phyloP scores from a whole-genome alignment of 37 sponge, comb jelly and placozoan species.

The Halichondria panicea region DNA sequence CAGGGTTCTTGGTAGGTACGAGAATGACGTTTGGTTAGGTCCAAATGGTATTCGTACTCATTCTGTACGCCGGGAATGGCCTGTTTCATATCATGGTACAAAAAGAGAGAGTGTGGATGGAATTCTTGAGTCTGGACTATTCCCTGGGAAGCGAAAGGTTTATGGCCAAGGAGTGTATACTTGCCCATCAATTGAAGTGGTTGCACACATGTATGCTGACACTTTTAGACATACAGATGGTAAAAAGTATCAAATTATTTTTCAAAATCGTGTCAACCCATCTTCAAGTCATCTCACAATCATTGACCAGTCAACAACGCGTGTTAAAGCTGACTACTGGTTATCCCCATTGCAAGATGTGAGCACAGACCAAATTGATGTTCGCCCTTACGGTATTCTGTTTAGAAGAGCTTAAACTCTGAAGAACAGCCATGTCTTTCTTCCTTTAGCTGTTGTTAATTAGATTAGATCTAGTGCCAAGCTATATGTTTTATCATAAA shows the following conservation, averaged over 20 bases:
- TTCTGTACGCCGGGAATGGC: slow-evolving; percentile 21
- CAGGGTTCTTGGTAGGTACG: slow-evolving; percentile 13
- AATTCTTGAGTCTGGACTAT: slow-evolving; percentile 17
- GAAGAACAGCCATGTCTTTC: no score
- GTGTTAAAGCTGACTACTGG: slow-evolving; percentile 10
- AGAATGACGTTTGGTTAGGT: slow-evolving; percentile 22
- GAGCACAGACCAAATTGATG: not conserved
- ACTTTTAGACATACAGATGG: slow-evolving; percentile 16
- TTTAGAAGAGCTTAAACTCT: no score
- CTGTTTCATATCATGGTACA: slow-evolving; percentile 50
- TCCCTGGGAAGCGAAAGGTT: not conserved
- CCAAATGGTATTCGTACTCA: not conserved
- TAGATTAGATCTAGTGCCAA: no score
- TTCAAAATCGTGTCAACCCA: slow-evolving; percentile 56
- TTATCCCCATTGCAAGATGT: slow-evolving; percentile 4
- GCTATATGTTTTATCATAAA: no score
- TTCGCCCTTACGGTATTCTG: not conserved
- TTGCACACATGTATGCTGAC: slow-evolving; percentile 14
- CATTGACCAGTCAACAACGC: not conserved
- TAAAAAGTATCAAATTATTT: slow-evolving; percentile 3
- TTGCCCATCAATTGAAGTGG: slow-evolving; percentile 24
- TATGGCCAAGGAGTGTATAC: slow-evolving; percentile 26
- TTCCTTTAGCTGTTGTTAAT: no score
- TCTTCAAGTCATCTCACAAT: not conserved
- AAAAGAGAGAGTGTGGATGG: not conserved